Base-by-base conservation (phyloP, 2,113 vertebrate species). In the Myanophis thanlyinensis region DNA sequence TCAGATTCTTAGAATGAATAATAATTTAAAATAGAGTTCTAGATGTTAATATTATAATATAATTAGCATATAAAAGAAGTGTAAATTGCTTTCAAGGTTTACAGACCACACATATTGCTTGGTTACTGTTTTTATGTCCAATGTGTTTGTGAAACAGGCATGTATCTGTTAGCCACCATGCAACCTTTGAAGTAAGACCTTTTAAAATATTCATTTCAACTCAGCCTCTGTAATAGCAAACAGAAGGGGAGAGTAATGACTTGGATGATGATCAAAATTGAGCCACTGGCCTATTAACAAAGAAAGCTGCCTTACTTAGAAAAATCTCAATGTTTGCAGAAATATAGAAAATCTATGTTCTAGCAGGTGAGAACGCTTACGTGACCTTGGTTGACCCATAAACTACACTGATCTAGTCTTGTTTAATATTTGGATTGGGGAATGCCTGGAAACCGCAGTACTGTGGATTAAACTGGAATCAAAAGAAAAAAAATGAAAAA, bases 141-240 rank as follows among this genome's bases (percentile, higher is more conserved):
- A 18, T n/a, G 7, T 22, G 44, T 93, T 48, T 56, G 27, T 10
- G 44, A 62, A 92, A 91, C 20, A 84, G 90, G 11, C 87, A 35
- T 90, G n/a, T 44, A 89, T 67, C 92, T 94, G 56, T 89, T 93
- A 90, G 59, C 62, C 89, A 80, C 18, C 27, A 92, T 91, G 90
- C 92, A 13, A 10, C 90, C 85, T 90, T 89, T 89, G 92, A 44
- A 91, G 53, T 62, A 2, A n/a, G 46, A 18, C 51, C 25, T 87
- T 54, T 44, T 8, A 12, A 80, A 11, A 44, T 27, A 67, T 48
- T 27, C 27, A 47, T 49, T 48, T 56, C 47, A 49, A 40, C 20
- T 90, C 47, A 13, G 23, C 8, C n/a, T 25, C 44, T 48, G 1
- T 62, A 46, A 51, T 87, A 47, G 27, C 44, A 47, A 47, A 47